Conservation (phyloP, 2,113 vertebrate genomes). For the Myiozetetes cayanensis region DNA sequence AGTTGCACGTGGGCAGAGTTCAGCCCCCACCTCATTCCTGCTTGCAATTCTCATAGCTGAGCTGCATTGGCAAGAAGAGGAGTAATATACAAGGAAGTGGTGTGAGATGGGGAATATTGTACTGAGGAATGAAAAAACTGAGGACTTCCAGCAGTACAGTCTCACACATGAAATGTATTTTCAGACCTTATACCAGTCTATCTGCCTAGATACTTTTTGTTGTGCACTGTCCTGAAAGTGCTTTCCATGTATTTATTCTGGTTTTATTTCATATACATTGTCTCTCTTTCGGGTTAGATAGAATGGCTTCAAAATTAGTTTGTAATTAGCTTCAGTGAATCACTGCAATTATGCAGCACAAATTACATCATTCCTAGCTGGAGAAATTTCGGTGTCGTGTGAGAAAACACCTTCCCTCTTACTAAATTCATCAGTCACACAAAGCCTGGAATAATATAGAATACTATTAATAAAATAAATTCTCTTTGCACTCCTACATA, state of each 20-base stretch:
- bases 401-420: background rate
- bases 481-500: background rate
- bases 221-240: background rate
- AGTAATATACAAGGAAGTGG: background rate
- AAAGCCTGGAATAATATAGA: background rate
- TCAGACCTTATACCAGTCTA: background rate
- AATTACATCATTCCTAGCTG: background rate
- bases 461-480: background rate
- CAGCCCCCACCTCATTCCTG: background rate
- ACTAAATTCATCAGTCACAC: background rate
- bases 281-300: background rate
- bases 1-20: fast-evolving
- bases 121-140: background rate
- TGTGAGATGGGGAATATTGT: background rate
- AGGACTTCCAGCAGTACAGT: background rate
- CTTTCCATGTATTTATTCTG: background rate
- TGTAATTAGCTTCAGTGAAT: background rate
- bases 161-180: fast-evolving
- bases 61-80: background rate
- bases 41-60: background rate
- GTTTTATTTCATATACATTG: background rate
- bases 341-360: background rate
- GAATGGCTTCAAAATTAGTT: background rate
- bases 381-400: background rate
- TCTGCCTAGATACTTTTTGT: background rate